These are phyloP conservation scores for Doris montereyensis DNA, from an alignment of 2,888 invertebrate genomes.

Conservation along the genomic window DNA sequence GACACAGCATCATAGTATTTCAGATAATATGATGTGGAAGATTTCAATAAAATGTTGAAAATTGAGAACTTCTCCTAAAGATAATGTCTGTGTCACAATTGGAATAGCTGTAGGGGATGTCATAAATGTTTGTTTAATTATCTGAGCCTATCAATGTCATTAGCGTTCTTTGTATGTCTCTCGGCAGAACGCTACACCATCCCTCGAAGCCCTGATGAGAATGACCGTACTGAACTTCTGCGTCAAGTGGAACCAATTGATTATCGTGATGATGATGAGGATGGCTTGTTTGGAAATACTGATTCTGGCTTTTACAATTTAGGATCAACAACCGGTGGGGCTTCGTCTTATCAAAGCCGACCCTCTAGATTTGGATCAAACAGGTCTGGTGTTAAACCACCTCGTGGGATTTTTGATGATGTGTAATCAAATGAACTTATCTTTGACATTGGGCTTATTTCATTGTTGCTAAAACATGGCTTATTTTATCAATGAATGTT, in stretches of 20 bases:
- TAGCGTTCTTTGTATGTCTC: neutral
- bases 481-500: no score
- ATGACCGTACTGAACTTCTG: conserved; percentile 85
- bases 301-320: conserved; percentile 8
- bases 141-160: neutral
- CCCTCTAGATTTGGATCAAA: conserved; percentile 45
- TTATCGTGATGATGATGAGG: conserved; percentile 65
- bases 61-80: no score
- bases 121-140: neutral
- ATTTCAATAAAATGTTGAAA: no score
- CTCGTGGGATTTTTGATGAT: conserved; percentile 68
- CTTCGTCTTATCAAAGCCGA: conserved; percentile 51
- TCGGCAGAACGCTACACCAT: conserved; percentile 51
- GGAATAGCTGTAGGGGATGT: no score
- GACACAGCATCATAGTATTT: no score
- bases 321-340: conserved; percentile 25
- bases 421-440: no score
- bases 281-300: conserved; percentile 46
- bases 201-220: conserved; percentile 79
- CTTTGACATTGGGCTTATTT: no score
- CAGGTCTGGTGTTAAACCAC: conserved; percentile 50
- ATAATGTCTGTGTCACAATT: no score
- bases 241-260: conserved; percentile 81
- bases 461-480: no score
- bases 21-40: no score